These are phyloP conservation scores for Caenorhabditis japonica DNA, from an alignment of 2,888 invertebrate genomes.

Conservation along the genomic window DNA sequence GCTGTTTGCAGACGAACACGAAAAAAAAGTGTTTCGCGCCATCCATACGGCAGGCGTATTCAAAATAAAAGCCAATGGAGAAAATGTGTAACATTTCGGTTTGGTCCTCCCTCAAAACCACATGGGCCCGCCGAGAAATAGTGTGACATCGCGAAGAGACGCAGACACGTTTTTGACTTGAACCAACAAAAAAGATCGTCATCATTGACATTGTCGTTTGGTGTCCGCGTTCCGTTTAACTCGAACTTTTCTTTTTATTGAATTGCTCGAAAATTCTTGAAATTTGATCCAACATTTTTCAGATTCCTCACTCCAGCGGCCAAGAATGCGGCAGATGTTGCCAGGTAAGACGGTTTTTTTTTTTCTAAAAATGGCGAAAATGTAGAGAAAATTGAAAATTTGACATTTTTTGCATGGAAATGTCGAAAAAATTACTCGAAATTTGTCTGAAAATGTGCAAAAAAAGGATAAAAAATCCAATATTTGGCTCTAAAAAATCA, in stretches of 20 bases:
- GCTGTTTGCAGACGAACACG: too few species aligned
- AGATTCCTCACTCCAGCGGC: constrained; percentile 52
- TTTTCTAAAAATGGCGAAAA: too few species aligned
- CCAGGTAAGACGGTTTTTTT: constrained; percentile 31
- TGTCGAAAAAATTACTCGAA: background rate
- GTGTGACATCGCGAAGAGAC: constrained; percentile 16
- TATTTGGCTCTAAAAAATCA: background rate
- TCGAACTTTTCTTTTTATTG: background rate
- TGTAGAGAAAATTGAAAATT: too few species aligned
- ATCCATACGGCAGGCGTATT: too few species aligned
- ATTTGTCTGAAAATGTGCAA: background rate
- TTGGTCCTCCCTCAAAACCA: constrained; percentile 38
- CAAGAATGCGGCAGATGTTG: constrained; percentile 57
- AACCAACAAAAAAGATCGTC: constrained; percentile 27
- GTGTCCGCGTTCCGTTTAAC: constrained; percentile 14
- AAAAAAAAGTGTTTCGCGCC: too few species aligned
- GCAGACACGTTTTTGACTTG: background rate
- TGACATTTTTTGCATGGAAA: too few species aligned
- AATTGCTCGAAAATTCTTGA: background rate
- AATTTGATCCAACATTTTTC: constrained; percentile 4
- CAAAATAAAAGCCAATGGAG: too few species aligned
- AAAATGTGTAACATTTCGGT: constrained; percentile 41
- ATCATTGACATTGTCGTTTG: too few species aligned
- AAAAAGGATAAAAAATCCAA: background rate
- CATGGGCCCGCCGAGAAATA: constrained; percentile 28